Conservation (phyloP, 2,888 invertebrate species). For the Cephus rjabovi region DNA sequence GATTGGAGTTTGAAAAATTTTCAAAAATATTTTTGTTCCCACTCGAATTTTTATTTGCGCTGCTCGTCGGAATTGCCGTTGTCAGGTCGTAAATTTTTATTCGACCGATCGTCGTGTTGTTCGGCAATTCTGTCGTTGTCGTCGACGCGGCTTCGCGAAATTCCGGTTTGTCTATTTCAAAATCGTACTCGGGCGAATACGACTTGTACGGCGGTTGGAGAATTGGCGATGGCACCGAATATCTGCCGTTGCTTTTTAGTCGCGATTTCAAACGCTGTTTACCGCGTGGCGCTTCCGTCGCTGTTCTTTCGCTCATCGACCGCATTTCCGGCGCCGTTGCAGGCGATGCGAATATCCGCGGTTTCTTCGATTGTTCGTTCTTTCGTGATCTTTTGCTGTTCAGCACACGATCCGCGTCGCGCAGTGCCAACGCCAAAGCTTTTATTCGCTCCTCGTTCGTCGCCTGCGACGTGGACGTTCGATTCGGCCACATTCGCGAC, state of each 20-base stretch:
- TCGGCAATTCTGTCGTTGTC: constrained; percentile 12
- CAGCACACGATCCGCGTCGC: constrained; percentile 14
- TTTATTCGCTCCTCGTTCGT: constrained; percentile 18
- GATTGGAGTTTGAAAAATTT: not conserved
- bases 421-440: constrained; percentile 16
- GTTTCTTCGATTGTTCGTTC: constrained; percentile 17
- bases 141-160: constrained; percentile 1
- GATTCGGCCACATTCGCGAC: constrained; percentile 19
- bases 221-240: constrained; percentile 30
- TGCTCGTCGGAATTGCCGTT: constrained; percentile 22
- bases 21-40: not conserved
- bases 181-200: constrained; percentile 23
- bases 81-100: constrained; percentile 33
- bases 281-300: constrained; percentile 6
- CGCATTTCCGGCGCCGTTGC: constrained; percentile 12
- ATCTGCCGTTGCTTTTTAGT: constrained; percentile 1
- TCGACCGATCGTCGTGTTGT: constrained; percentile 15
- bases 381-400: constrained; percentile 16
- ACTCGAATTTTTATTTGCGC: constrained; percentile 1
- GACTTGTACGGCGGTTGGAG: constrained; percentile 33
- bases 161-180: constrained; percentile 12
- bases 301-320: constrained; percentile 11
- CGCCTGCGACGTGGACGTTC: constrained; percentile 1
- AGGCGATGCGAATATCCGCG: constrained; percentile 27
- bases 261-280: constrained; percentile 15